These are phyloP conservation scores for Parazoanthus atlanticus DNA, from an alignment of 92 coral and sea anemone genomes.

Conservation along the genomic window DNA sequence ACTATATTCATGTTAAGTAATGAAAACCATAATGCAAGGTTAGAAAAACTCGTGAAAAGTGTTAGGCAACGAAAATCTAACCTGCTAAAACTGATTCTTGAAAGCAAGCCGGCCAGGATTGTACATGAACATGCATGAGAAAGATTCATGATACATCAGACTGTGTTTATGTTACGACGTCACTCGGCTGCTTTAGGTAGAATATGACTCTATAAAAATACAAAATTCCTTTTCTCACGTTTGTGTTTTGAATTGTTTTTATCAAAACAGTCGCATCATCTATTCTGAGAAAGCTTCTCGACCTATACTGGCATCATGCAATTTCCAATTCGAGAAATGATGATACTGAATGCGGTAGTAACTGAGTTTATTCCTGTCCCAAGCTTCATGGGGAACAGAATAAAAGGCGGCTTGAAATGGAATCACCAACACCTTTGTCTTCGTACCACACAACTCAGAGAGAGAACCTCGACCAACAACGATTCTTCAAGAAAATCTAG, in stretches of 20 bases:
- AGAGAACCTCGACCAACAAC: no score
- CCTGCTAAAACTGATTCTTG: no score
- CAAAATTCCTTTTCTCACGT: not conserved
- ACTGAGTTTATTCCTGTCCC: not conserved
- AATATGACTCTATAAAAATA: not conserved
- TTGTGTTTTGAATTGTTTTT: not conserved
- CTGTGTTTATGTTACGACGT: no score
- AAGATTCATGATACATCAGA: no score
- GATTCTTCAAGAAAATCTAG: no score
- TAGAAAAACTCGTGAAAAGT: no score
- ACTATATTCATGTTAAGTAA: no score
- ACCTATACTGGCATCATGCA: not conserved
- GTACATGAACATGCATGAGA: no score
- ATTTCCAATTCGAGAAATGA: slow-evolving; percentile 1
- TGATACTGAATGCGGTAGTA: slow-evolving; percentile 1
- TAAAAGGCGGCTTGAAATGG: not conserved
- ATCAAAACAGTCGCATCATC: slow-evolving; percentile 5
- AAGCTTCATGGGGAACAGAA: not conserved
- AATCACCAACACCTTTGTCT: not conserved
- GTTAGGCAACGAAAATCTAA: no score
- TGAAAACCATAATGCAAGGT: no score
- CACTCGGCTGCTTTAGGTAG: not conserved
- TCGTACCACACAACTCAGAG: no score
- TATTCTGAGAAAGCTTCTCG: slow-evolving; percentile 2
- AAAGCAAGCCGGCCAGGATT: no score